Conservation (phyloP, 2,113 vertebrate genomes). For the Melanerpes aurifrons region DNA sequence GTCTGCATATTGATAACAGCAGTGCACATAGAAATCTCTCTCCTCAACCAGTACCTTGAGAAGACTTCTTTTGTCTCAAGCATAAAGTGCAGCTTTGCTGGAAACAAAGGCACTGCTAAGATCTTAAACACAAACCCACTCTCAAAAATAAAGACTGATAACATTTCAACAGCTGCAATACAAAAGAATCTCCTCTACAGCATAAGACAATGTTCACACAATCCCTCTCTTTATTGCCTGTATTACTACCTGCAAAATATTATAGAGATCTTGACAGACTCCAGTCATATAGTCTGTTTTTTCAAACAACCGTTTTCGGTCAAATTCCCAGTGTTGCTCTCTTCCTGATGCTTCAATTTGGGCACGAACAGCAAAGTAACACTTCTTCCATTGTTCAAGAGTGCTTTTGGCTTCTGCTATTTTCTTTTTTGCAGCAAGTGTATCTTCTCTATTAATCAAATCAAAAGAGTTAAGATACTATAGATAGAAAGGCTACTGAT, state of each 20-base stretch:
- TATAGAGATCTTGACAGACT: conserved; percentile 87
- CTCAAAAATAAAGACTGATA: neutral
- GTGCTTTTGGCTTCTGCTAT: conserved; percentile 80
- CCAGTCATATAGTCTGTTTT: conserved; percentile 89
- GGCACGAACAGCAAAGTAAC: conserved; percentile 85
- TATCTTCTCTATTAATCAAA: conserved; percentile 79
- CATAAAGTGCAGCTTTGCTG: rapidly evolving
- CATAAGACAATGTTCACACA: neutral
- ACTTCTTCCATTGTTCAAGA: conserved; percentile 86
- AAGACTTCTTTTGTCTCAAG: neutral
- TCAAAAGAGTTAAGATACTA: neutral
- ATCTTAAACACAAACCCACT: neutral
- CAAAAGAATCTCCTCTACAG: neutral
- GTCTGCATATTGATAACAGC: neutral
- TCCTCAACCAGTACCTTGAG: neutral
- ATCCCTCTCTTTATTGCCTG: neutral
- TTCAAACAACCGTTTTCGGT: conserved; percentile 89
- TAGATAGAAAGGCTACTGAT: neutral
- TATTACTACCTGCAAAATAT: conserved; percentile 84
- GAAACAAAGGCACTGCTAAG: neutral
- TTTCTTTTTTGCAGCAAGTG: conserved; percentile 78
- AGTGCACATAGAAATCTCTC: neutral
- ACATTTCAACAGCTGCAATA: neutral
- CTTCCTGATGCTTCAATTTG: conserved; percentile 86
- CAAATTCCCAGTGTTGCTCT: conserved; percentile 91